These are phyloP conservation scores for Drosophila dives DNA, from an alignment of 2,888 invertebrate species.

Conservation along the genomic window DNA sequence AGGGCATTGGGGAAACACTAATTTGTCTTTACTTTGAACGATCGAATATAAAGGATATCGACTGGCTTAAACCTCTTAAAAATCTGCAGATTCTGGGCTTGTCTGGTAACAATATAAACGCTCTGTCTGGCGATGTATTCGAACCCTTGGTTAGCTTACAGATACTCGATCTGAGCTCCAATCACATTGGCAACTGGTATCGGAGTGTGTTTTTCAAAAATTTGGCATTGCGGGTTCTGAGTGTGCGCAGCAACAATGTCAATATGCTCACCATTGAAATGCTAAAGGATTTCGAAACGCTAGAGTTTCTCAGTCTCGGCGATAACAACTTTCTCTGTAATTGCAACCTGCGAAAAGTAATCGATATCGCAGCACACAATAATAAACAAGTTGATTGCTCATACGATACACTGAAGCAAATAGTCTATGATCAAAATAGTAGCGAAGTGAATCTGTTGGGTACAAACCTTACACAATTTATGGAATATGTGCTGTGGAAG, in stretches of 20 bases:
- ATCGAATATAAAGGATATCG: conserved; percentile 84
- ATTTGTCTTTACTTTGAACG: conserved; percentile 85
- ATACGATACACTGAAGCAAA: conserved; percentile 39
- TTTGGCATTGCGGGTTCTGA: conserved; percentile 84
- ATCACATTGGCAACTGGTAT: conserved; percentile 87
- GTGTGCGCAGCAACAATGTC: conserved; percentile 86
- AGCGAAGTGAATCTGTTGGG: not conserved
- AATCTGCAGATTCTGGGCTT: conserved; percentile 86
- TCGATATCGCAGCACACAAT: conserved; percentile 83
- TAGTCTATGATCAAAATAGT: conserved; percentile 10
- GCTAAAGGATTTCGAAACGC: conserved; percentile 86
- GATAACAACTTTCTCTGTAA: conserved; percentile 88
- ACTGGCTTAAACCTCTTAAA: conserved; percentile 83
- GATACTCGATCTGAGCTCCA: conserved; percentile 86
- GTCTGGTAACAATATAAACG: conserved; percentile 86
- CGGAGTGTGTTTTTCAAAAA: conserved; percentile 84
- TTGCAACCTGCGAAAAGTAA: conserved; percentile 86
- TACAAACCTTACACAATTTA: not conserved
- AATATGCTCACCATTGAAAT: conserved; percentile 87
- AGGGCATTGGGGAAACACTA: conserved; percentile 85
- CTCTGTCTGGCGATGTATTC: conserved; percentile 80
- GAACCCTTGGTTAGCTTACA: conserved; percentile 84
- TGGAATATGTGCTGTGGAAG: conserved; percentile 42
- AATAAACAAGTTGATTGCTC: conserved; percentile 73
- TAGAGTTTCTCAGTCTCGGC: conserved; percentile 86